Evolutionary conservation across 1,140 invertebrate genomes (phyloP).

Genomic region (Tetramorium simillimum): DNA sequence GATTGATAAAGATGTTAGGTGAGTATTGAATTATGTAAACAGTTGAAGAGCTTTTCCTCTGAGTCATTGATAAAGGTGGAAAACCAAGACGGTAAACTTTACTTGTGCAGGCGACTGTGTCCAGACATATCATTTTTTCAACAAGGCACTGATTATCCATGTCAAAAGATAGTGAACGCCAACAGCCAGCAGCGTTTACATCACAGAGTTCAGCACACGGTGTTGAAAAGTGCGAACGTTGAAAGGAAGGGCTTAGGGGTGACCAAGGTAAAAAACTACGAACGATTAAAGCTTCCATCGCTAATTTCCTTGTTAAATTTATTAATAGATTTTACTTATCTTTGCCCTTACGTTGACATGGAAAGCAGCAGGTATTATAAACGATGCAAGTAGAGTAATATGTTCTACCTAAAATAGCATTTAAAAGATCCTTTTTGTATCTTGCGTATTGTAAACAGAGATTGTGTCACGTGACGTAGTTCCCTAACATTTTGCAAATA

Average conservation of each 20-base stretch:
- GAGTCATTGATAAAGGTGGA: neutral
- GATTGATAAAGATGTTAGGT: conserved; percentile 99
- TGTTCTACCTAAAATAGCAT: neutral
- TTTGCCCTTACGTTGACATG: conserved; percentile 65
- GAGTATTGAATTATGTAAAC: conserved; percentile 27
- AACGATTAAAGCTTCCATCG: neutral
- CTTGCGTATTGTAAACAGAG: neutral
- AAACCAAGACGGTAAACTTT: conserved; percentile 23
- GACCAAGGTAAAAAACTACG: conserved; percentile 89
- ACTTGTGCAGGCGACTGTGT: conserved; percentile 91
- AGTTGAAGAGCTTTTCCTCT: neutral
- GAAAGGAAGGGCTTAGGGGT: conserved; percentile 95
- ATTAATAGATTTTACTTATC: conserved; percentile 61
- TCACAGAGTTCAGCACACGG: conserved; percentile 94
- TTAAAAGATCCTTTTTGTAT: conserved; percentile 8
- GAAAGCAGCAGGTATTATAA: conserved; percentile 82
- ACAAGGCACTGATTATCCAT: conserved; percentile 95
- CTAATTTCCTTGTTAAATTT: conserved; percentile 7
- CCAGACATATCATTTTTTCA: conserved; percentile 99
- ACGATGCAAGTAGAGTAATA: conserved; percentile 20
- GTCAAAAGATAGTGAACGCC: conserved; percentile 90
- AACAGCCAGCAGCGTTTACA: conserved; percentile 93
- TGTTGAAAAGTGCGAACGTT: conserved; percentile 94
- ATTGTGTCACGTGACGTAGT: neutral
- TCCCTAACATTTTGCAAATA: neutral